A percentile compares a stretch with the other conserved stretches of the same genome.
These are phyloP conservation scores for Vidua macroura DNA, from an alignment of 2,113 vertebrate genomes.

Conservation along the genomic window DNA sequence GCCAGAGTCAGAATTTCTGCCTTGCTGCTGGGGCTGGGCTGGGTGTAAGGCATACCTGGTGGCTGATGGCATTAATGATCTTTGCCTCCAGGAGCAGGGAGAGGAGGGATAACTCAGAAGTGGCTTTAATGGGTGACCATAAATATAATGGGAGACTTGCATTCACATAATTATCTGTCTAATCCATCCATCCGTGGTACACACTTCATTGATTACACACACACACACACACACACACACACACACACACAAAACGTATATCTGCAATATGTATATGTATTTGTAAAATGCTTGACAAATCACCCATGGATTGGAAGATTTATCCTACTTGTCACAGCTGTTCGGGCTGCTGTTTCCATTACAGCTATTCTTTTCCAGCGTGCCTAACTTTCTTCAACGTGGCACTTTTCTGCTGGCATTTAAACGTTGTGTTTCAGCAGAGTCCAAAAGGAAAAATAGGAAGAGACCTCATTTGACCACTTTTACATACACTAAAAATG, in stretches of 20 bases:
- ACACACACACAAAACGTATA: neutral
- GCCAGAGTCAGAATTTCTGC: neutral
- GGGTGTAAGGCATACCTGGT: neutral
- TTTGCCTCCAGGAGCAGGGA: neutral
- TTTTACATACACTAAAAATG: neutral
- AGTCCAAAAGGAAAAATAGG: neutral
- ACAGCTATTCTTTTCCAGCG: neutral
- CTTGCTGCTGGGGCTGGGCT: neutral
- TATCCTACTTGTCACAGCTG: neutral
- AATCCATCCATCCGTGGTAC: neutral
- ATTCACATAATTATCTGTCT: conserved; percentile 9
- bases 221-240: neutral
- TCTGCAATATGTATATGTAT: neutral
- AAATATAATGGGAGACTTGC: neutral
- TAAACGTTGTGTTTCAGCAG: neutral
- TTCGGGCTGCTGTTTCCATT: neutral
- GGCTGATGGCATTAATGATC: neutral
- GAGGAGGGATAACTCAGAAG: neutral
- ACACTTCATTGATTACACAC: neutral
- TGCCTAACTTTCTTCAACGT: neutral
- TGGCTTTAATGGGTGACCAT: conserved; percentile 21
- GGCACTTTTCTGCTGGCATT: neutral
- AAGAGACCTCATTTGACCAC: neutral
- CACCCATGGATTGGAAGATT: neutral
- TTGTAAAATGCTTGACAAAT: conserved; percentile 38